These are phyloP conservation scores for Leucoraja erinaceus DNA, from an alignment of 2,113 vertebrate genomes.

Conservation along the genomic window DNA sequence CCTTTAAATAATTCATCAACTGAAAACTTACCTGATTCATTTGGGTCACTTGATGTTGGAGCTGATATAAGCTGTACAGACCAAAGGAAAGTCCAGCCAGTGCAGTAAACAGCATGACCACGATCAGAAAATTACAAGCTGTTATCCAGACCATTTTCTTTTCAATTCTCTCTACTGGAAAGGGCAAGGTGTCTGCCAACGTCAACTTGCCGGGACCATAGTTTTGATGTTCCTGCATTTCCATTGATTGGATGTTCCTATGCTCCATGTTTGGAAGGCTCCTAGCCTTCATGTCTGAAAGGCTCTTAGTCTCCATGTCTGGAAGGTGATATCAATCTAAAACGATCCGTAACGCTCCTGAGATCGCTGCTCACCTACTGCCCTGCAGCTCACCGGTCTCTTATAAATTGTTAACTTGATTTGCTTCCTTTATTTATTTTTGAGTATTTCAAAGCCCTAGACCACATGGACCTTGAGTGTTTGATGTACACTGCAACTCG, in stretches of 20 bases:
- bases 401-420: not conserved
- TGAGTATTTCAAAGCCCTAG: not conserved
- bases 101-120: conserved; percentile 53
- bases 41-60: conserved; percentile 59
- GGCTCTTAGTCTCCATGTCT: too few species aligned
- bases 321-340: too few species aligned
- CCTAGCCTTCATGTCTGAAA: too few species aligned
- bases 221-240: not conserved
- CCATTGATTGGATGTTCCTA: not conserved
- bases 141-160: conserved; percentile 41
- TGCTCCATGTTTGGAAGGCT: not conserved
- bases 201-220: not conserved
- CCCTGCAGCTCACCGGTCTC: not conserved
- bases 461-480: not conserved
- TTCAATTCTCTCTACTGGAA: not conserved
- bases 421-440: not conserved
- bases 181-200: not conserved
- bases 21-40: conserved; percentile 54
- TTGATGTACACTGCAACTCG: not conserved
- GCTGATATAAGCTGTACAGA: conserved; percentile 55
- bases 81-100: conserved; percentile 56
- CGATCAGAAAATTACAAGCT: conserved; percentile 48
- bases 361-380: not conserved
- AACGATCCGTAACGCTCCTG: not conserved
- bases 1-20: too few species aligned